These are phyloP conservation scores for Pterostichus niger DNA, from an alignment of 2,888 invertebrate species.

Conservation along the genomic window DNA sequence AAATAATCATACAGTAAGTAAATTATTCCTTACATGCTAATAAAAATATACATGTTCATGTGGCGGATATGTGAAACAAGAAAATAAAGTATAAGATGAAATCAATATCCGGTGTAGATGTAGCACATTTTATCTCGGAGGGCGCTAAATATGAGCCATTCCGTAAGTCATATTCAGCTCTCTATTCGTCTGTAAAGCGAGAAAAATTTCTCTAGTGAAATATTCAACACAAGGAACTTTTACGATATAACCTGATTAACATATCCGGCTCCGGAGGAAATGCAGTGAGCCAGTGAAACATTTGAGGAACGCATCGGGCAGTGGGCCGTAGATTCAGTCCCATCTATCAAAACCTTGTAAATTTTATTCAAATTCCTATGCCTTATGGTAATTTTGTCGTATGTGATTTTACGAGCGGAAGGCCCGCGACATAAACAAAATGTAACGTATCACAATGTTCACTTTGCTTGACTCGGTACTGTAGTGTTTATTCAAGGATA, in stretches of 20 bases:
- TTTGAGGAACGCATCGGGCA: constrained; percentile 17
- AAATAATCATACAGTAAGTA: constrained; percentile 18
- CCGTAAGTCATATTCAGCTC: constrained; percentile 10
- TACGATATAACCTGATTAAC: constrained; percentile 54
- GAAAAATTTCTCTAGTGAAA: constrained; percentile 36
- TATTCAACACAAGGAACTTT: constrained; percentile 39
- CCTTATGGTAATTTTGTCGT: constrained; percentile 63
- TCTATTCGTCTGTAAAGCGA: constrained; percentile 34
- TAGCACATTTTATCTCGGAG: not conserved
- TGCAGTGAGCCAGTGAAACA: constrained; percentile 13
- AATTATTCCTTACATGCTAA: constrained; percentile 5
- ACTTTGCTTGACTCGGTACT: constrained; percentile 13
- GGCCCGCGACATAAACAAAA: constrained; percentile 58
- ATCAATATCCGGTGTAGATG: constrained; percentile 13
- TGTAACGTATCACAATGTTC: constrained; percentile 62
- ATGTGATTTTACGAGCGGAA: constrained; percentile 65
- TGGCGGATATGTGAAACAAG: not conserved
- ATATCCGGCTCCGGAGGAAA: constrained; percentile 18
- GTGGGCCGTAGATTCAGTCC: constrained; percentile 22
- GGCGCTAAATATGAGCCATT: constrained; percentile 26
- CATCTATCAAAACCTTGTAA: constrained; percentile 64
- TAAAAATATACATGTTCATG: not conserved
- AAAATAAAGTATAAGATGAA: constrained; percentile 6
- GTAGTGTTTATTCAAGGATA: too few relatives aligned
- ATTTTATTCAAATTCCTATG: constrained; percentile 62